Base-by-base conservation (phyloP, 2,113 vertebrate genomes). In the Ictalurus furcatus region DNA sequence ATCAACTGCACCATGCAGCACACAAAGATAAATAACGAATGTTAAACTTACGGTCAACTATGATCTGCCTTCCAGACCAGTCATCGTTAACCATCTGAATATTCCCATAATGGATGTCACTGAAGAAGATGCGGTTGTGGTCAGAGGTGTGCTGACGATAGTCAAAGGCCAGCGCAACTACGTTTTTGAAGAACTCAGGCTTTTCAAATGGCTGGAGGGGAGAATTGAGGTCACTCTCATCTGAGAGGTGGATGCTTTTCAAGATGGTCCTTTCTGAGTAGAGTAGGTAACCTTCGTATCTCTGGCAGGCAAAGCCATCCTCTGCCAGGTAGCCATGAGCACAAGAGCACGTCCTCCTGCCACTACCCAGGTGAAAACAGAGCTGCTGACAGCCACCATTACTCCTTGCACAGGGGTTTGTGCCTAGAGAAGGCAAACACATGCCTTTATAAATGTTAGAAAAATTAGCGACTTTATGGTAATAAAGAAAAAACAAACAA, bases 61-160 rank as follows among this genome's bases (percentile, higher is more conserved):
- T 94, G 54, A 99, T 85, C 93, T 94, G 92, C 94, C 97, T 96
- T 90, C 94, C 97, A 9, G 97, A 95, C 98, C 98, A 99, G 94
- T 99, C 97, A 85, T 99, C 98, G 48, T 97, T 97, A 89, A 99
- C 97, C 88, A 98, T 95, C 90, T 99, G 98, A 91, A 99, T 99
- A 92, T 99, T 99, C 92, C 98, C 98, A 91, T 97, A 99, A 89
- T 99, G 98, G 34, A 97, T 96, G 7, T 99, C 98, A 3, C 98
- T 99, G 93, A 97, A 99, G 94, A 99, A 99, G 13, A 99, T 97
- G n/a, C 98, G 97, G 82, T 99, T 99, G 21, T 95, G 96, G 9
- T 97, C 97, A 82, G 91, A 93, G 69, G 94, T 95, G 92, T 93
- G 96, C 91, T 97, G 97, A 71, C 95, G 95, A 91, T 98, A 99